Evolutionary conservation across 2,113 vertebrate genomes (phyloP), one percentile per base, ranked within the genome.

Genomic region (Bagarius yarrelli): DNA sequence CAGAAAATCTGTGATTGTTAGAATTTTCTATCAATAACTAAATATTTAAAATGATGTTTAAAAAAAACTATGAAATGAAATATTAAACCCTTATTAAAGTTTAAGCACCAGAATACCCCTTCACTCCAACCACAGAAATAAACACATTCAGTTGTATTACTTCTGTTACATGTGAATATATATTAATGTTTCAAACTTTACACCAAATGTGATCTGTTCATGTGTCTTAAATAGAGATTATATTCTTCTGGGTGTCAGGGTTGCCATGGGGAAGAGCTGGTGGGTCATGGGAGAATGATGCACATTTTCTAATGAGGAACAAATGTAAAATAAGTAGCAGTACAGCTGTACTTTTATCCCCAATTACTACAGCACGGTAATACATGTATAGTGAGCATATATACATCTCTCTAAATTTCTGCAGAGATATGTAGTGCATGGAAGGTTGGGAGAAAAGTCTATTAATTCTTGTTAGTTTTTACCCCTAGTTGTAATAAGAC

Each of bases 391-490:
- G 36, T 23, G 21, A n/a, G 72, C 75, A 52, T 32, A 53, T 79
- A 82, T 66, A 78, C 55, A 71, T 57, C 13, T 4, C 81, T 44
- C 81, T 67, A 57, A 79, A 85, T 86, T 80, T 67, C 80, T 76
- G 73, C 81, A 88, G 75, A 80, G 81, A 74, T 80, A 84, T 63
- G 73, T 77, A 66, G 67, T 44, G 27, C 86, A 63, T 66, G 80
- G 64, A 86, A 79, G 86, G 81, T 87, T 90, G 78, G 69, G 76
- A 80, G 64, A 71, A 87, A 90, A 90, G 88, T 79, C 83, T 32
- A 89, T 87, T 87, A 86, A 89, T 89, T 86, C 79, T 81, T 63
- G 71, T 85, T 77, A 72, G 66, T 14, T 81, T 83, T 81, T 25
- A 78, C 67, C 57, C 50, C 74, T 56, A 67, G 44, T 76, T 73